These are phyloP conservation scores for Xenotilapia leptura DNA, from an alignment of 2,113 vertebrate genomes.

Conservation along the genomic window DNA sequence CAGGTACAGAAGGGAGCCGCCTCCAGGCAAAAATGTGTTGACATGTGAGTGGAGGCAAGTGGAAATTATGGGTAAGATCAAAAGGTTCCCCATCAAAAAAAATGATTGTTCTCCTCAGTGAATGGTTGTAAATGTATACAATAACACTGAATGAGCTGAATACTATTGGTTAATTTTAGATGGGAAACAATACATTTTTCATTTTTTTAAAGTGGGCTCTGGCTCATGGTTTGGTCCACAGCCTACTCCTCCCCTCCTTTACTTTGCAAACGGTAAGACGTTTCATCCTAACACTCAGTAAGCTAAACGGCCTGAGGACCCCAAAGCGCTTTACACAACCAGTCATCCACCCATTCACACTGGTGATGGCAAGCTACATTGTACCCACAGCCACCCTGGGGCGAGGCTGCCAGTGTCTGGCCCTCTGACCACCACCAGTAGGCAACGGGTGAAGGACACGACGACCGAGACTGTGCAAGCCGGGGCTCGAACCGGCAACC, in stretches of 20 bases:
- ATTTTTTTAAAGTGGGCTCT: not conserved
- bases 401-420: not conserved
- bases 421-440: not conserved
- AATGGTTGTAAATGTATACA: not conserved
- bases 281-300: not conserved
- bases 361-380: not conserved
- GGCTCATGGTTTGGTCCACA: not conserved
- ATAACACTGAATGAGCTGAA: no score
- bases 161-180: not conserved
- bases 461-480: accelerated
- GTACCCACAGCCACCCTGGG: not conserved
- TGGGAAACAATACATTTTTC: no score
- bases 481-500: accelerated
- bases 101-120: not conserved
- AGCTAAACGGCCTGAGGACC: not conserved
- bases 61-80: not conserved
- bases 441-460: accelerated
- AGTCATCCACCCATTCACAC: accelerated
- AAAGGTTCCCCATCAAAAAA: not conserved
- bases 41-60: not conserved
- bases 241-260: not conserved
- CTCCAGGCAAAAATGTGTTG: not conserved
- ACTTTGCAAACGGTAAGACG: accelerated
- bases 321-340: accelerated
- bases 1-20: not conserved